Percentiles rank a stretch among this genome's conserved stretches.
Evolutionary conservation across 2,888 invertebrate genomes (phyloP).

Genomic region (Arenicola marina): DNA sequence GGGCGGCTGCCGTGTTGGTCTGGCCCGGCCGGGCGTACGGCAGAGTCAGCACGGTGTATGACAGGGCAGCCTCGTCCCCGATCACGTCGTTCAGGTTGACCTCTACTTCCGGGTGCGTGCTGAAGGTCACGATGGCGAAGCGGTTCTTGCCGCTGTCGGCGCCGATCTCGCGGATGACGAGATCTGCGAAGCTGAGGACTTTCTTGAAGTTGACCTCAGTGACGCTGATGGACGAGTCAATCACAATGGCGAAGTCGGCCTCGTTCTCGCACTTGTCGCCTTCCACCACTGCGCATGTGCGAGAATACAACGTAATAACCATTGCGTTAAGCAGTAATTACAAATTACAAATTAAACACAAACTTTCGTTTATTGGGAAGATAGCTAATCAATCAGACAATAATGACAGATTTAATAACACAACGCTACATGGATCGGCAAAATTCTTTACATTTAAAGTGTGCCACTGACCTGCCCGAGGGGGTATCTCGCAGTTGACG

Average conservation of each 20-base stretch:
- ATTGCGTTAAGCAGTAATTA: background rate
- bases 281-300: too few species aligned
- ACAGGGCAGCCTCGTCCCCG: conserved; percentile 3
- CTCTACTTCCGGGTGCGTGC: conserved; percentile 8
- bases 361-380: too few species aligned
- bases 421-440: too few species aligned
- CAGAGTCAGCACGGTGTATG: conserved; percentile 38
- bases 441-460: too few species aligned
- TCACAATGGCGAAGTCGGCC: conserved; percentile 45
- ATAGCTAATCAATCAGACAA: too few species aligned
- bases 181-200: conserved; percentile 12
- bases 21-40: conserved; percentile 47
- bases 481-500: conserved; percentile 46
- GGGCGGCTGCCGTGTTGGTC: conserved; percentile 49
- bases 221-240: conserved; percentile 38
- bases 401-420: too few species aligned
- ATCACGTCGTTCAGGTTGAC: conserved; percentile 18
- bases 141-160: conserved; percentile 10
- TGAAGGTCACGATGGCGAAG: conserved; percentile 17
- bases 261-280: background rate
- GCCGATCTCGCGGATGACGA: conserved; percentile 12
- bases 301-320: background rate
- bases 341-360: too few species aligned
- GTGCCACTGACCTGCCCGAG: background rate
- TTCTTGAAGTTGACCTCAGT: conserved; percentile 16